phyloP scores from a whole-genome alignment of 2,113 vertebrate genomes.

The Silurus asotus region DNA sequence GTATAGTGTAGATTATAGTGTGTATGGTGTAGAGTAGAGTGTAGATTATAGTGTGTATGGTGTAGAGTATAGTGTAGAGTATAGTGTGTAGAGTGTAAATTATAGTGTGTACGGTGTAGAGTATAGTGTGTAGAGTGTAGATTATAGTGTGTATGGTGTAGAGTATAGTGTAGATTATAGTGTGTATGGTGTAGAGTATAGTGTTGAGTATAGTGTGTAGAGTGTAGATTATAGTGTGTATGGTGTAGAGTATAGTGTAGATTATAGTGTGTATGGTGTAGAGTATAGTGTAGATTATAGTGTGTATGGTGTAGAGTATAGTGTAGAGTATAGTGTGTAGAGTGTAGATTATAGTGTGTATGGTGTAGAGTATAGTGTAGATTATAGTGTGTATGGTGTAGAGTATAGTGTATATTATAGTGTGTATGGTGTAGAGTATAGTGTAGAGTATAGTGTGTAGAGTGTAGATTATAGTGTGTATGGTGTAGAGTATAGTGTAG shows the following conservation, averaged over 20 bases:
- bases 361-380: too few species aligned
- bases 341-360: neutral
- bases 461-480: neutral
- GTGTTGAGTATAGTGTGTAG: neutral
- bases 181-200: too few species aligned
- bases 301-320: neutral
- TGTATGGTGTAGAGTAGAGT: neutral
- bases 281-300: neutral
- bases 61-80: neutral
- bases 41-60: neutral
- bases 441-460: neutral
- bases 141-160: too few species aligned
- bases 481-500: too few species aligned
- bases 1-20: neutral
- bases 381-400: neutral
- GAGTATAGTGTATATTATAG: neutral
- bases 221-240: neutral
- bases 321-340: neutral
- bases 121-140: neutral
- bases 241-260: neutral
- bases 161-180: too few species aligned
- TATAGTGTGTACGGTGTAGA: neutral
- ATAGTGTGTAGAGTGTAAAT: neutral
- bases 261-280: neutral
- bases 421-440: neutral